phyloP scores from a whole-genome alignment of 1,140 invertebrate genomes.

The Chrysoperla carnea region DNA sequence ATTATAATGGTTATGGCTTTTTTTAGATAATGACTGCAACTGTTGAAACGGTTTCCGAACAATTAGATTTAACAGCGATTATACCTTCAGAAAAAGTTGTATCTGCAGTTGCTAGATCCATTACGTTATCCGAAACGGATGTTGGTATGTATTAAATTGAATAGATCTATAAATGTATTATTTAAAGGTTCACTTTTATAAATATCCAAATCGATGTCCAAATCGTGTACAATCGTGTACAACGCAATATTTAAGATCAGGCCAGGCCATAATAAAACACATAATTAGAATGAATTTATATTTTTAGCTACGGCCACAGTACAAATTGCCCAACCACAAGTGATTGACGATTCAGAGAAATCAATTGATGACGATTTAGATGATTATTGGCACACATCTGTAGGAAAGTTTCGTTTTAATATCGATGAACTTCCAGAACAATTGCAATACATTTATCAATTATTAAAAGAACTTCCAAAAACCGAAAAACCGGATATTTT shows the following conservation, averaged over 20 bases:
- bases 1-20: background rate
- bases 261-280: too few species aligned
- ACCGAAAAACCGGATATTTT: slow-evolving; percentile 82
- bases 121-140: slow-evolving; percentile 77
- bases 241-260: too few species aligned
- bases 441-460: slow-evolving; percentile 78
- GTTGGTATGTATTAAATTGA: slow-evolving; percentile 41
- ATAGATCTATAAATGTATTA: too few species aligned
- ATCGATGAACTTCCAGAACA: slow-evolving; percentile 85
- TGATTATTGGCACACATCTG: slow-evolving; percentile 80
- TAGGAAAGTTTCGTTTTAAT: slow-evolving; percentile 80
- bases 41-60: slow-evolving; percentile 80
- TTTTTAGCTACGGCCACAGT: slow-evolving; percentile 34
- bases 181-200: slow-evolving; percentile 2
- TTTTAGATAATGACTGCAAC: slow-evolving; percentile 80
- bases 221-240: too few species aligned
- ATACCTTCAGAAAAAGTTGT: slow-evolving; percentile 67
- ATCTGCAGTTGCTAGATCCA: slow-evolving; percentile 63
- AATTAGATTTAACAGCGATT: slow-evolving; percentile 65
- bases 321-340: slow-evolving; percentile 43
- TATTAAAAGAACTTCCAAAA: slow-evolving; percentile 70
- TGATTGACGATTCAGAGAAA: slow-evolving; percentile 53
- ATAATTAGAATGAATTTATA: too few species aligned
- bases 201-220: too few species aligned
- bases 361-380: slow-evolving; percentile 50